Evolutionary conservation across 2,888 invertebrate species (phyloP), one percentile per base, ranked within the genome.

Genomic region (Plemyria rubiginata): DNA sequence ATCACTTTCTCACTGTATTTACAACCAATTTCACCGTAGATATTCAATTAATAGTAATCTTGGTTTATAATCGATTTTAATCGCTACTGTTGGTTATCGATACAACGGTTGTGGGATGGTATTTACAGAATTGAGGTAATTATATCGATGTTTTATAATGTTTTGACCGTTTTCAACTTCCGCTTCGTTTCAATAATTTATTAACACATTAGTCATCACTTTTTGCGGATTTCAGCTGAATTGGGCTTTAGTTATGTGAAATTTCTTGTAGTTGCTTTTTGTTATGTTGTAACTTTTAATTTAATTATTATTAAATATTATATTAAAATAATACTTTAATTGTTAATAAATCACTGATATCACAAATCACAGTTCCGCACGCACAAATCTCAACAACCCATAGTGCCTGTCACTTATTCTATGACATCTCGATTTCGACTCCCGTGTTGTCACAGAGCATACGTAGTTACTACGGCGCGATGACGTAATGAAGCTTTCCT

Each of bases 11-110:
- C 75, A 77, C 49, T n/a, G 58, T 22, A 56, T 57, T 55, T 22
- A 7, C 40, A 48, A 84, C 82, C 81, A 80, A 77, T 86, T 85
- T 81, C 81, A 80, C 81, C 70, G 68, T 75, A 79, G 77, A 76
- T 72, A 80, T 78, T 78, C 73, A 74, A 70, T 69, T 73, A 52
- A 61, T 55, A 28, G 15, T 49, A 48, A 58, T 48, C 60, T 43
- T n/a, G 66, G 71, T 70, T 62, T 63, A 75, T 78, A 79, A 77
- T 79, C 80, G 76, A 79, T 80, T 81, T 77, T 79, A 80, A 68
- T 66, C 71, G 80, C 81, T 81, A 76, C 78, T 70, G 80, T 75
- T 70, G 67, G 60, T 75, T 81, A 79, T 83, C 81, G 38, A 60
- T 52, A 48, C 48, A 49, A 32, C 53, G 36, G 22, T 15, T 32